Evolutionary conservation across 2,888 invertebrate genomes (phyloP), one percentile per base, ranked within the genome.

Genomic region (Catocala nupta): DNA sequence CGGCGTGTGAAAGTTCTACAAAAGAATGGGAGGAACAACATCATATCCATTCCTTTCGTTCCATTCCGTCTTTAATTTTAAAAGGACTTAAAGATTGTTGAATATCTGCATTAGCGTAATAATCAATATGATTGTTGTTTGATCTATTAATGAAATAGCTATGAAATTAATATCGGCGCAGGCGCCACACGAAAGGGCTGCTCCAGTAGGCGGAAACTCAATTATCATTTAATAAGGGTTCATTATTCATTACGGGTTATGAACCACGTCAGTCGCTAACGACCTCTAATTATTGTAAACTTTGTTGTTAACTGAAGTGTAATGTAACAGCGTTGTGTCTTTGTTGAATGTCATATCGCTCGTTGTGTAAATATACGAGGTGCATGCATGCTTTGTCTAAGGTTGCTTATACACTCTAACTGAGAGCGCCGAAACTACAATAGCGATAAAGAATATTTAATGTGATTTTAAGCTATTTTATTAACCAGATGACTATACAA

Each of bases 211-310:
- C 68, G 73, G 69, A 61, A 54, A 62, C 62, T 62, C 69, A 75
- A 65, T 78, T 71, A 77, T 67, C 65, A 13, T 66, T 71, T 71
- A 69, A 55, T 73, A 70, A 72, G 63, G 56, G 61, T 68, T 67
- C 59, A 67, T 73, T 71, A 65, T 63, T 69, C 68, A 54, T 63
- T 64, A 65, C 16, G 60, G 63, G 63, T 68, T 75, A 71, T 68
- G 61, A 71, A 70, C 66, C 67, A 68, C 62, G 65, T 51, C 69
- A 63, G 65, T 70, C 68, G 68, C 61, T 85, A 84, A 85, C 77
- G 49, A 82, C 80, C 70, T 71, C 78, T 85, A 86, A 87, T 87
- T 82, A 82, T 48, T 34, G 48, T 70, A 36, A 70, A 61, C 52
- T 45, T 64, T 8, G 53, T 12, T 6, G 36, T 61, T 52, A 5